phyloP scores from a whole-genome alignment of 2,113 vertebrate species.

The Corapipo altera region DNA sequence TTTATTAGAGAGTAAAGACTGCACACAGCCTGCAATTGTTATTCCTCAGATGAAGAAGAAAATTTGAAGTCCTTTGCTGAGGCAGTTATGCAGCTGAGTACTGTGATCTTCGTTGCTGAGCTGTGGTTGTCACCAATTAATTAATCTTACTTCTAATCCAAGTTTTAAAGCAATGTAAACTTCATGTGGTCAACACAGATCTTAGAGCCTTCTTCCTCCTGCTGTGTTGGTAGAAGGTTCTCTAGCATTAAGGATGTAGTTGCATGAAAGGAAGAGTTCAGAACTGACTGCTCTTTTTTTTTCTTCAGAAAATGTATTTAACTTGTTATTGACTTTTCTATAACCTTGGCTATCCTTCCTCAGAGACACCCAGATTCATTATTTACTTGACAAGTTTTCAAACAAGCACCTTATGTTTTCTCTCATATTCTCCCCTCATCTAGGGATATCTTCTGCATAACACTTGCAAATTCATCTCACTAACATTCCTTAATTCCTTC shows the following conservation, averaged over 20 bases:
- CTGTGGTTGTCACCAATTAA: not conserved
- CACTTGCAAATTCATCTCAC: not conserved
- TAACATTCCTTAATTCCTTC: not conserved
- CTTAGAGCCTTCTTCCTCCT: not conserved
- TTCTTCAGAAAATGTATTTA: not conserved
- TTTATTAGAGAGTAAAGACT: conserved; percentile 3
- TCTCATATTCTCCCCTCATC: not conserved
- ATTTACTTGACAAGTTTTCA: not conserved
- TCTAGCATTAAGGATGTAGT: not conserved
- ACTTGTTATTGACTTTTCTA: not conserved
- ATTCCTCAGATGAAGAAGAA: not conserved
- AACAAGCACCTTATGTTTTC: not conserved
- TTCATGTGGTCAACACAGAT: not conserved
- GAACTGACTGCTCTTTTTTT: not conserved
- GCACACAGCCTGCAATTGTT: not conserved
- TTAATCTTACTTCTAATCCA: not conserved
- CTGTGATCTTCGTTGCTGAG: not conserved
- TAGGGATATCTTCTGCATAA: not conserved
- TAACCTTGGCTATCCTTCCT: not conserved
- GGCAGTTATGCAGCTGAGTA: not conserved
- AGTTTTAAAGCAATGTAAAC: not conserved
- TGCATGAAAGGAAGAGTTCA: not conserved
- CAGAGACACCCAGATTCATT: not conserved
- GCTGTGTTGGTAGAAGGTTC: not conserved
- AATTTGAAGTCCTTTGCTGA: not conserved